Conservation (phyloP, 2,888 invertebrate genomes). For the Trisateles emortualis region DNA sequence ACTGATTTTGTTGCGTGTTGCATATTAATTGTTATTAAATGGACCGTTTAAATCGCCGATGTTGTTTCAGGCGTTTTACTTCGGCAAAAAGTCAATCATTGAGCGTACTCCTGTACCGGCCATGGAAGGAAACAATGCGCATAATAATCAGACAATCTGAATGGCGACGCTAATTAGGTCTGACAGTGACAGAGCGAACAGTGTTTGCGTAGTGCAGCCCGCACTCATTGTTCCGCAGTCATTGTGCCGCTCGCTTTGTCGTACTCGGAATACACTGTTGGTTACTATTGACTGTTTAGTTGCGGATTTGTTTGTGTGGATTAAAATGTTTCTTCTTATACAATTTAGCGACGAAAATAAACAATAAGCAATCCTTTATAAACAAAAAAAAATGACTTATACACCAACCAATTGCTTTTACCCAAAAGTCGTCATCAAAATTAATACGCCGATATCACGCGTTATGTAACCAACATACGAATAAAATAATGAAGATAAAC, state of each 20-base stretch:
- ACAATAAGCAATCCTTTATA: too few relatives aligned
- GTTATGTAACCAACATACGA: slow-evolving; percentile 31
- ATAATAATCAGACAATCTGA: slow-evolving; percentile 84
- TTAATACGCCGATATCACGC: slow-evolving; percentile 11
- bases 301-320: slow-evolving; percentile 47
- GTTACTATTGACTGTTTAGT: slow-evolving; percentile 64
- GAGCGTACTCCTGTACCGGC: slow-evolving; percentile 24
- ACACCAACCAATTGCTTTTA: background rate
- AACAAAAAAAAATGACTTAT: too few relatives aligned
- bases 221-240: slow-evolving; percentile 72
- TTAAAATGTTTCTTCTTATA: slow-evolving; percentile 23
- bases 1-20: too few relatives aligned
- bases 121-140: slow-evolving; percentile 75
- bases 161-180: slow-evolving; percentile 81
- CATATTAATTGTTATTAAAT: background rate
- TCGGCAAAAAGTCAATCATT: slow-evolving; percentile 46
- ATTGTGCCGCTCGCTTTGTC: slow-evolving; percentile 75
- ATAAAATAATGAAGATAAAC: slow-evolving; percentile 57
- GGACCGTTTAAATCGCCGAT: too few relatives aligned
- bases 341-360: background rate
- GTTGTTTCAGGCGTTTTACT: slow-evolving; percentile 9
- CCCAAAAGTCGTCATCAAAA: slow-evolving; percentile 14
- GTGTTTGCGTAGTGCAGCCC: slow-evolving; percentile 71
- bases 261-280: slow-evolving; percentile 60
- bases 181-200: slow-evolving; percentile 80